phyloP scores from a whole-genome alignment of 2,888 invertebrate genomes.

The Drymonia ruficornis region DNA sequence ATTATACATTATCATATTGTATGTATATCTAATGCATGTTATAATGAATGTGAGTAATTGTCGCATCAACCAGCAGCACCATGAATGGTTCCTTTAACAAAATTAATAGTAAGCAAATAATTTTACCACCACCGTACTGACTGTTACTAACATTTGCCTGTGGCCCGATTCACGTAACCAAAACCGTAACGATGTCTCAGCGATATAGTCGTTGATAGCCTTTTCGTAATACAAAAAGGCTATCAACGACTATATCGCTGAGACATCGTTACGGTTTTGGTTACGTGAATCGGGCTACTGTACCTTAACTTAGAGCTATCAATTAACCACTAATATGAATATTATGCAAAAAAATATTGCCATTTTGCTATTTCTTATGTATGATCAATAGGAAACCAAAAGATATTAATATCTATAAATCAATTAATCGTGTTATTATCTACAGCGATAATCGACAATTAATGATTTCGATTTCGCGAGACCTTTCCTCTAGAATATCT shows the following conservation, averaged over 20 bases:
- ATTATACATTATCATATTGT: too few relatives aligned
- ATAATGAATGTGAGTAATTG: neutral
- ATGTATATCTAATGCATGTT: neutral
- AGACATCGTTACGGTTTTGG: too few relatives aligned
- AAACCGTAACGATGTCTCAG: too few relatives aligned
- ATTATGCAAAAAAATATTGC: neutral
- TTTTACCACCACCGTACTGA: conserved; percentile 38
- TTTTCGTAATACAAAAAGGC: too few relatives aligned
- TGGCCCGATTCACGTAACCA: too few relatives aligned
- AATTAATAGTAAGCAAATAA: conserved; percentile 30
- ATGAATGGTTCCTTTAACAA: neutral
- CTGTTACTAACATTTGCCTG: conserved; percentile 12
- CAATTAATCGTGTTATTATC: too few relatives aligned
- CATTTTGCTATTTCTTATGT: neutral
- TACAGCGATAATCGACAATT: too few relatives aligned
- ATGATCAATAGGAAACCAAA: neutral
- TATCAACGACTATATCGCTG: too few relatives aligned
- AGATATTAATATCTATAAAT: too few relatives aligned
- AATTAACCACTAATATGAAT: neutral
- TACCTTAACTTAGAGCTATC: conserved; percentile 6
- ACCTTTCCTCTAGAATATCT: neutral
- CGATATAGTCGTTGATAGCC: too few relatives aligned
- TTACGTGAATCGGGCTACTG: too few relatives aligned
- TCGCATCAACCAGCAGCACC: conserved; percentile 2
- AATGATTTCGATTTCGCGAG: neutral